A percentile compares a stretch with the other conserved stretches of the same genome.
Conservation (phyloP, 2,113 vertebrate species). For the Gymnocephalus cernua region DNA sequence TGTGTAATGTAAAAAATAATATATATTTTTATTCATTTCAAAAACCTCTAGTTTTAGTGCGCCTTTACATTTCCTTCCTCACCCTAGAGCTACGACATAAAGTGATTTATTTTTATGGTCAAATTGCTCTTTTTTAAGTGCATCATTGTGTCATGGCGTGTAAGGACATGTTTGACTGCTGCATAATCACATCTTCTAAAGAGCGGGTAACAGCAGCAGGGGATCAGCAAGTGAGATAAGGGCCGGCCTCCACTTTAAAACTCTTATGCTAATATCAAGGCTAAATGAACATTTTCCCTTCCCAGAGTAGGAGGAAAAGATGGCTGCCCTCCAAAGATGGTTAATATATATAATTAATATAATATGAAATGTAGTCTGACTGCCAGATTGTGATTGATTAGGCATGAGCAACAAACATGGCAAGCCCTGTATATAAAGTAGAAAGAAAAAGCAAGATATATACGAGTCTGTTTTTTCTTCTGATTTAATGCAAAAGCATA, state of each 20-base stretch:
- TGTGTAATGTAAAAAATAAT: neutral
- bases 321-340: constrained; percentile 41
- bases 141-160: constrained; percentile 47
- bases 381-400: constrained; percentile 28
- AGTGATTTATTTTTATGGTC: constrained; percentile 54
- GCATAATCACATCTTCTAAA: constrained; percentile 64
- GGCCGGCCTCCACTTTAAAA: constrained; percentile 45
- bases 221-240: constrained; percentile 42
- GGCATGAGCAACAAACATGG: neutral
- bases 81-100: constrained; percentile 38
- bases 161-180: constrained; percentile 59
- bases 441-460: neutral
- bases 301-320: constrained; percentile 20
- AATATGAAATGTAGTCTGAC: neutral
- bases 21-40: constrained; percentile 51
- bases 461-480: neutral
- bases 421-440: neutral
- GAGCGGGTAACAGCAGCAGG: constrained; percentile 47
- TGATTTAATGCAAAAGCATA: constrained; percentile 28
- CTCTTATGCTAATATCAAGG: constrained; percentile 50
- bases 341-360: too few species aligned
- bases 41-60: constrained; percentile 38
- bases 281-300: constrained; percentile 38
- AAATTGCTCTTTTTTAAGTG: constrained; percentile 53
- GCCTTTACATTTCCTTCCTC: constrained; percentile 47